Evolutionary conservation across 2,797 vertebrate species (phyloP).

Genomic region (Sylvia borin): DNA sequence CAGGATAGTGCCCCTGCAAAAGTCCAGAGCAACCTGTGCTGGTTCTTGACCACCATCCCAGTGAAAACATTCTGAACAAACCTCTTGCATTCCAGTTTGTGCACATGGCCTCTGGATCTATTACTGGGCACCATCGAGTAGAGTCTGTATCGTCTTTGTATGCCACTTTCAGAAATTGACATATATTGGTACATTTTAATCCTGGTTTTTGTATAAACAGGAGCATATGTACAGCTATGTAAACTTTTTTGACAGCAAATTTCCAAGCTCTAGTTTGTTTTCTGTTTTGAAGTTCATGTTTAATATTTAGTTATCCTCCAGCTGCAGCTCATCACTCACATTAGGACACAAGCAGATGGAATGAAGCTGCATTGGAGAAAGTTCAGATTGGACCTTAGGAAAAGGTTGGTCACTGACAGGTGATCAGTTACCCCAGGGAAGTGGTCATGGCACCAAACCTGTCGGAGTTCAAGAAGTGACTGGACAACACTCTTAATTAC

Average conservation of each 20-base stretch:
- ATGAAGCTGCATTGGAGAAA: neutral
- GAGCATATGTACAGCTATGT: neutral
- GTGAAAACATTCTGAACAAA: neutral
- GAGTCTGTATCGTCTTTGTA: neutral
- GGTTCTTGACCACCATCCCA: accelerated
- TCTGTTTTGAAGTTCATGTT: neutral
- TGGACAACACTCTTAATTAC: neutral
- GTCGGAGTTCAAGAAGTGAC: neutral
- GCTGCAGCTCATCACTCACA: neutral
- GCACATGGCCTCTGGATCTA: neutral
- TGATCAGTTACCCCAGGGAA: accelerated
- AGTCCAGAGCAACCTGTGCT: neutral
- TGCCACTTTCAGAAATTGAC: neutral
- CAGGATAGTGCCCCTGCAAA: neutral
- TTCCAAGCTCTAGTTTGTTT: neutral
- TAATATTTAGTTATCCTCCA: neutral
- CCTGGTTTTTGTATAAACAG: neutral
- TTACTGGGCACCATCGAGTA: neutral
- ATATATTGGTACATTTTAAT: neutral
- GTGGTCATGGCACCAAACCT: neutral
- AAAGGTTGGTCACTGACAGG: neutral
- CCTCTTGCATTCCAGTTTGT: neutral
- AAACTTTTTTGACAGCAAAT: neutral
- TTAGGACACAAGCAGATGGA: neutral
- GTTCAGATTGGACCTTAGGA: neutral